Evolutionary conservation across 2,797 vertebrate species (phyloP).

Genomic region (Trematomus bernacchii): DNA sequence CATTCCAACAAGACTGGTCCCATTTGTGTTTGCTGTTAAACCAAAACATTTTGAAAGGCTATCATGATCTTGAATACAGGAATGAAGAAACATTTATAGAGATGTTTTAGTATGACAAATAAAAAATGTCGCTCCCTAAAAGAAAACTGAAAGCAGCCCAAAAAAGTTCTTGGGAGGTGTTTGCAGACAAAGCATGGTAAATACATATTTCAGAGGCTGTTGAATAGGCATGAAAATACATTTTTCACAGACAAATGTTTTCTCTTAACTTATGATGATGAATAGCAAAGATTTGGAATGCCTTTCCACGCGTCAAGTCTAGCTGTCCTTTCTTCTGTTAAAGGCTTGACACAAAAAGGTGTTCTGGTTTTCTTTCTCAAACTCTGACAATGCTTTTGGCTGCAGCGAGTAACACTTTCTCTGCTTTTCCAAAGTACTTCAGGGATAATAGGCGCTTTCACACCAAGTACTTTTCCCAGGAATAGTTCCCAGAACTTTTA

Average conservation of each 20-base stretch:
- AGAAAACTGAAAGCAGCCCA: neutral
- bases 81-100: neutral
- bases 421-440: neutral
- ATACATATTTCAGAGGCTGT: constrained; percentile 15
- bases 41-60: no score
- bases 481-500: no score
- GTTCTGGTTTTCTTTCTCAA: neutral
- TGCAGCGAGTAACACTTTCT: neutral
- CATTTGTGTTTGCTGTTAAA: no score
- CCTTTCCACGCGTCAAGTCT: neutral
- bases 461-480: no score
- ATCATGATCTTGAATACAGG: neutral
- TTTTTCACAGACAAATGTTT: no score
- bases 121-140: neutral
- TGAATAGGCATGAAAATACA: constrained; percentile 1
- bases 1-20: no score
- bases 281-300: neutral
- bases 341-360: neutral
- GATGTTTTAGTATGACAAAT: neutral
- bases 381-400: neutral
- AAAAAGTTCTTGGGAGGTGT: constrained; percentile 18
- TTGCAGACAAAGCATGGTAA: constrained; percentile 29
- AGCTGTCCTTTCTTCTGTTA: neutral
- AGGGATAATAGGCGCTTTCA: neutral
- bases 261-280: no score